Evolutionary conservation across 2,888 invertebrate species (phyloP).

Genomic region (Ophion ventricosus): DNA sequence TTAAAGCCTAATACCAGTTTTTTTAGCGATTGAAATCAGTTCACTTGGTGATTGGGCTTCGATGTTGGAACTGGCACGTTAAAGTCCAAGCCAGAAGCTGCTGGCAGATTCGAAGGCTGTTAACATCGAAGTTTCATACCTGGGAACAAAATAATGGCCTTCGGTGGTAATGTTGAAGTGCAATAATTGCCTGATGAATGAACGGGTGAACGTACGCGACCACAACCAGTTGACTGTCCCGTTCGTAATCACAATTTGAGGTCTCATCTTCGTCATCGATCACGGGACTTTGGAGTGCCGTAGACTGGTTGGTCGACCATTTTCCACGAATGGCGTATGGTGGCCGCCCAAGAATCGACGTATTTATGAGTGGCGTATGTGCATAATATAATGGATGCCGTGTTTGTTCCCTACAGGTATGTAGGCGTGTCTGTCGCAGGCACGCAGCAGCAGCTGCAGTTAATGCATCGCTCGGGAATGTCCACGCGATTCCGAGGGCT

Average conservation of each 20-base stretch:
- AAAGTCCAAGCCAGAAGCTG: no score
- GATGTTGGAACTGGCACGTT: no score
- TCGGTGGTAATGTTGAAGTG: neutral
- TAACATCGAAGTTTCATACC: no score
- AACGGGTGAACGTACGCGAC: neutral
- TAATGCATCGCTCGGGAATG: conserved; percentile 77
- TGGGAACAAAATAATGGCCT: no score
- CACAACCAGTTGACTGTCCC: neutral
- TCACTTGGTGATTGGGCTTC: no score
- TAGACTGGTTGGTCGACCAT: conserved; percentile 38
- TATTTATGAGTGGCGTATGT: conserved; percentile 81
- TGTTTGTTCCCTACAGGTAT: conserved; percentile 46
- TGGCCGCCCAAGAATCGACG: conserved; percentile 73
- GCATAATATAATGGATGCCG: conserved; percentile 79
- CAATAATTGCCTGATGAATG: neutral
- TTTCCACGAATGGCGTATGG: conserved; percentile 47
- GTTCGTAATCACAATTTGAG: conserved; percentile 22
- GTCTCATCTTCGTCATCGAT: conserved; percentile 31
- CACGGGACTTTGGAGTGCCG: conserved; percentile 10
- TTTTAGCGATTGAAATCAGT: no score
- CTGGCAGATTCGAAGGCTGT: no score
- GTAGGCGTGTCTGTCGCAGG: conserved; percentile 72
- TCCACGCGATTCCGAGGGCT: conserved; percentile 39
- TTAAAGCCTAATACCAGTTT: no score
- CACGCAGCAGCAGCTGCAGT: conserved; percentile 79